Evolutionary conservation across 1,140 invertebrate genomes (phyloP).

Genomic region (Colletes latitarsis): DNA sequence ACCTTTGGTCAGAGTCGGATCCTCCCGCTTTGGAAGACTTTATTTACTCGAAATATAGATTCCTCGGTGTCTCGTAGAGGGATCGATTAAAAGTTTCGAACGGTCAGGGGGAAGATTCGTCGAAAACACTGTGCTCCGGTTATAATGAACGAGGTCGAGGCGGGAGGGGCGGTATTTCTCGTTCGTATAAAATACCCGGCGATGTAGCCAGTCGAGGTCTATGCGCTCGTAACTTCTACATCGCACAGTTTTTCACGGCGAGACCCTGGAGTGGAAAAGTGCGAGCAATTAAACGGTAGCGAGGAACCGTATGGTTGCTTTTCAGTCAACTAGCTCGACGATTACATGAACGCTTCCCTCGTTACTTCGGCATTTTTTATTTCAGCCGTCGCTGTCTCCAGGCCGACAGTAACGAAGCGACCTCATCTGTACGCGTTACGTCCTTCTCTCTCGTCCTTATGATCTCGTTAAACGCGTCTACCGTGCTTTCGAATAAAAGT

Average conservation of each 20-base stretch:
- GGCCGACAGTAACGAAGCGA: constrained; percentile 40
- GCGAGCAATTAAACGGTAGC: constrained; percentile 62
- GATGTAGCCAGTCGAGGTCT: constrained; percentile 3
- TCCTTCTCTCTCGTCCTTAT: neutral
- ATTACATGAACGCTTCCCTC: constrained; percentile 54
- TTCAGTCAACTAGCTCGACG: constrained; percentile 52
- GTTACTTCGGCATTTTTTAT: constrained; percentile 35
- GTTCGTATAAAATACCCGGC: constrained; percentile 28
- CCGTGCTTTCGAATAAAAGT: neutral
- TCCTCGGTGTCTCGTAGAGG: no score
- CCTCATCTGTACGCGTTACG: constrained; percentile 27
- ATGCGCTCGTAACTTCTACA: constrained; percentile 20
- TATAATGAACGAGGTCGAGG: constrained; percentile 22
- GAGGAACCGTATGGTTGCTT: constrained; percentile 36
- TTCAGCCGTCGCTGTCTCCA: constrained; percentile 2
- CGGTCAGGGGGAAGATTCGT: neutral
- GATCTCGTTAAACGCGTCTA: constrained; percentile 7
- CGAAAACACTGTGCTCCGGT: constrained; percentile 19
- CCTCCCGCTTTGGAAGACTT: no score
- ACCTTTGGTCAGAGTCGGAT: no score
- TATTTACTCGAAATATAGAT: no score
- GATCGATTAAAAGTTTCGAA: constrained; percentile 12
- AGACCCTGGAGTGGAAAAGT: constrained; percentile 35
- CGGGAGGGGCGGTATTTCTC: neutral
- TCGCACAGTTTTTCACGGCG: constrained; percentile 21